Conservation (phyloP, 2,888 invertebrate species). For the Arge pagana region DNA sequence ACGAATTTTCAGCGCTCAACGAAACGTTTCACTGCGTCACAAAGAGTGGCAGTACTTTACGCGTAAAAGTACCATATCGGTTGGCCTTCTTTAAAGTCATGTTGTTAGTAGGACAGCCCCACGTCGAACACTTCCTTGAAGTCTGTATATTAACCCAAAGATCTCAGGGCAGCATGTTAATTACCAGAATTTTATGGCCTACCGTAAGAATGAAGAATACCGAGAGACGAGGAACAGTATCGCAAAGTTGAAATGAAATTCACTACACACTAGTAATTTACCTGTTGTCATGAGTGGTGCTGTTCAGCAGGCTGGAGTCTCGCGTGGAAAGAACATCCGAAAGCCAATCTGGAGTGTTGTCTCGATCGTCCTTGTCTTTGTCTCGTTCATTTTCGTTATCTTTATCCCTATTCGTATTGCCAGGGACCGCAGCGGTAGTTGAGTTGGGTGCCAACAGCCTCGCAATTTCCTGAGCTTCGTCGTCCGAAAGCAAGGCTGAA, state of each 20-base stretch:
- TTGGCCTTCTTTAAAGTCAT: too few species aligned
- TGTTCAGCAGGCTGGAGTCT: constrained; percentile 53
- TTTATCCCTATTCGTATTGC: constrained; percentile 54
- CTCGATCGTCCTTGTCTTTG: constrained; percentile 55
- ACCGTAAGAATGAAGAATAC: too few species aligned
- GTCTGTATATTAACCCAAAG: too few species aligned
- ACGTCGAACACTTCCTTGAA: too few species aligned
- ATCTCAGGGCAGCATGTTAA: too few species aligned
- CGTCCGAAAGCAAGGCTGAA: constrained; percentile 77
- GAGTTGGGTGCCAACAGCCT: constrained; percentile 71
- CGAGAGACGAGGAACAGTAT: constrained; percentile 35
- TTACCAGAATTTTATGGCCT: too few species aligned
- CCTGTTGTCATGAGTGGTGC: constrained; percentile 55
- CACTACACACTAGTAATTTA: constrained; percentile 36
- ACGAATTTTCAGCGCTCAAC: too few species aligned
- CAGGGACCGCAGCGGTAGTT: constrained; percentile 33
- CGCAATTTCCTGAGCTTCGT: constrained; percentile 88
- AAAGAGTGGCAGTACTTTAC: too few species aligned
- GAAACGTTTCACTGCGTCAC: too few species aligned
- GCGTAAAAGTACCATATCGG: too few species aligned
- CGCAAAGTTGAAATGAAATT: constrained; percentile 28
- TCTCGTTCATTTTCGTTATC: constrained; percentile 61
- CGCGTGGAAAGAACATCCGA: constrained; percentile 66
- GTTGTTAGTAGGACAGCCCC: too few species aligned
- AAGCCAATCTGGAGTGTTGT: constrained; percentile 62